A percentile compares a stretch with the other conserved stretches of the same genome.
These are phyloP conservation scores for Herpetotheres cachinnans DNA, from an alignment of 2,113 vertebrate genomes.

Conservation along the genomic window DNA sequence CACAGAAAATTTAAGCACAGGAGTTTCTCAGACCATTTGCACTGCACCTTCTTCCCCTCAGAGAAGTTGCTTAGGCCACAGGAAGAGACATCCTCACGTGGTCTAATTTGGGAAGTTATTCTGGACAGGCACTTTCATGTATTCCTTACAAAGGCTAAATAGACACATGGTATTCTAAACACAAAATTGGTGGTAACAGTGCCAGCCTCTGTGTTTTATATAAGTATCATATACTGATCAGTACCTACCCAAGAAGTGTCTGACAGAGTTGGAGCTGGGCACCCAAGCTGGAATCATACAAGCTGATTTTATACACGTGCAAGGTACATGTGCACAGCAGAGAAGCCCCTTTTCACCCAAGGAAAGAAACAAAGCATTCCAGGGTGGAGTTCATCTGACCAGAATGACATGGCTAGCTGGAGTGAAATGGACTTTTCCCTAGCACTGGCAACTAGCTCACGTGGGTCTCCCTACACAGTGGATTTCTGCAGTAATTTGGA, in stretches of 20 bases:
- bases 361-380: not conserved
- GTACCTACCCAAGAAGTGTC: not conserved
- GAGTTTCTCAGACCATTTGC: not conserved
- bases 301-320: not conserved
- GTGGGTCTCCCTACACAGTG: not conserved
- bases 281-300: not conserved
- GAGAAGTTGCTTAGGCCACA: not conserved
- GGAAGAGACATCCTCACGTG: not conserved
- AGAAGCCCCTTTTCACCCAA: not conserved
- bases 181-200: not conserved
- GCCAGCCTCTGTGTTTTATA: not conserved
- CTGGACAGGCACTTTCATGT: not conserved
- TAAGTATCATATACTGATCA: not conserved
- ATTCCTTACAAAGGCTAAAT: not conserved
- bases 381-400: not conserved
- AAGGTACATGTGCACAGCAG: not conserved
- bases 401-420: fast-evolving
- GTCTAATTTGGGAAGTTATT: not conserved
- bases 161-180: not conserved
- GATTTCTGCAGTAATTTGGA: not conserved
- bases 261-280: not conserved
- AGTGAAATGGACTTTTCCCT: not conserved
- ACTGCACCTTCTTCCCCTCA: not conserved
- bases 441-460: not conserved
- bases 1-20: not conserved